These are phyloP conservation scores for Thera britannica DNA, from an alignment of 2,888 invertebrate genomes.

Conservation along the genomic window DNA sequence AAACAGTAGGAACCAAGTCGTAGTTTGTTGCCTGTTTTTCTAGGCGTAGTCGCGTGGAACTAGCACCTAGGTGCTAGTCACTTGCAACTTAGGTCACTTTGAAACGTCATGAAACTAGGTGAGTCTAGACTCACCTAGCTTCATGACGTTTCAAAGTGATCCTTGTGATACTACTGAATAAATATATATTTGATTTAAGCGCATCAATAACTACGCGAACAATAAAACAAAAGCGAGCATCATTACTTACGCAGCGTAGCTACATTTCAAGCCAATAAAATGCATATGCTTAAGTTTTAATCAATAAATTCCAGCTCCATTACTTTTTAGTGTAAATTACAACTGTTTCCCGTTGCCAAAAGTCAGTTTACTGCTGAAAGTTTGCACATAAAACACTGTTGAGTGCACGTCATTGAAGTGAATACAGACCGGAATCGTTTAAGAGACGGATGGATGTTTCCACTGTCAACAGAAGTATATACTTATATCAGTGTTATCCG, in stretches of 20 bases:
- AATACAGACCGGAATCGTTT: conserved; percentile 60
- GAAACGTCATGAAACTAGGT: too few relatives aligned
- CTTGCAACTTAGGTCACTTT: too few relatives aligned
- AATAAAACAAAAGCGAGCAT: conserved; percentile 23
- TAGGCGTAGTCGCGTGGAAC: too few relatives aligned
- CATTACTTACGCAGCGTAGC: conserved; percentile 21
- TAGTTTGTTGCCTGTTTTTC: too few relatives aligned
- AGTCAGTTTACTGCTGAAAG: conserved; percentile 44
- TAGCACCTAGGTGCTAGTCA: too few relatives aligned
- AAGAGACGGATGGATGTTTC: conserved; percentile 44
- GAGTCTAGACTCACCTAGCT: too few relatives aligned
- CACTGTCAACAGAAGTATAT: conserved; percentile 14
- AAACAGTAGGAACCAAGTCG: too few relatives aligned
- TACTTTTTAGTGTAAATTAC: conserved; percentile 40
- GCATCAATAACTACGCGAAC: conserved; percentile 21
- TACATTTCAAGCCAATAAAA: conserved; percentile 23
- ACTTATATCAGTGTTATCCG: background rate
- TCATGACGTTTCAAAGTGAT: too few relatives aligned
- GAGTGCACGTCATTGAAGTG: conserved; percentile 50
- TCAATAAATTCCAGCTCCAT: conserved; percentile 26
- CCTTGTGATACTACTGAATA: too few relatives aligned
- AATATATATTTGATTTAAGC: background rate
- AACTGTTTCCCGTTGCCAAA: conserved; percentile 39
- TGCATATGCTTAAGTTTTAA: conserved; percentile 22
- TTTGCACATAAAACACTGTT: conserved; percentile 48